These are phyloP conservation scores for Rhizomys pruinosus DNA, from an alignment of 2,113 vertebrate genomes.

Conservation along the genomic window DNA sequence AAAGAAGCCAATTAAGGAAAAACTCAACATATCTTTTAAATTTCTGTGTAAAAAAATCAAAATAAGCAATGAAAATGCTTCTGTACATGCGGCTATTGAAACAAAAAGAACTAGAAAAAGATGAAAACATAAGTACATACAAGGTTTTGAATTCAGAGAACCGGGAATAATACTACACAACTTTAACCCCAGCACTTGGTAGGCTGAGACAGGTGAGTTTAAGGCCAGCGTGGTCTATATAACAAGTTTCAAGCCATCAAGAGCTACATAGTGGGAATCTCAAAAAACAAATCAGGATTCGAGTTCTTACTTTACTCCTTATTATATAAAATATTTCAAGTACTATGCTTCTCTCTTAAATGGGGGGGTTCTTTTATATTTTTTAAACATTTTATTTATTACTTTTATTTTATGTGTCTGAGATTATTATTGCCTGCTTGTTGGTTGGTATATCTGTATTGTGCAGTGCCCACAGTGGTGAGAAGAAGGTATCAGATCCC, in stretches of 20 bases:
- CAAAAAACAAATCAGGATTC: neutral
- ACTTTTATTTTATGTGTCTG: too few species aligned
- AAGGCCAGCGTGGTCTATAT: too few species aligned
- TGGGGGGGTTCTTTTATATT: neutral
- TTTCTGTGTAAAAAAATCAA: neutral
- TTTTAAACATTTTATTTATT: too few species aligned
- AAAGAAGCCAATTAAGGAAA: neutral
- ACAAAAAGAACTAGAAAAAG: neutral
- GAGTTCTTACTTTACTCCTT: neutral
- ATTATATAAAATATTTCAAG: neutral
- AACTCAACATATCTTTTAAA: neutral
- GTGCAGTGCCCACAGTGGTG: too few species aligned
- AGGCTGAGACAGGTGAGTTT: too few species aligned
- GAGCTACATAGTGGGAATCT: too few species aligned
- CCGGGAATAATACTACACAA: too few species aligned
- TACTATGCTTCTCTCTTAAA: neutral
- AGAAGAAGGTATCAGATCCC: too few species aligned
- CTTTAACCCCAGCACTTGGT: too few species aligned
- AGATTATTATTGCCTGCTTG: too few species aligned
- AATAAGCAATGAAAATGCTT: neutral
- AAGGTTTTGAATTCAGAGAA: neutral
- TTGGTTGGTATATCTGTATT: too few species aligned
- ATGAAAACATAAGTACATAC: neutral
- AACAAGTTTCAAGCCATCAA: too few species aligned
- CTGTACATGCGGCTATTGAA: neutral